Conservation (phyloP, 2,113 vertebrate species). For the Atlantisia rogersi region DNA sequence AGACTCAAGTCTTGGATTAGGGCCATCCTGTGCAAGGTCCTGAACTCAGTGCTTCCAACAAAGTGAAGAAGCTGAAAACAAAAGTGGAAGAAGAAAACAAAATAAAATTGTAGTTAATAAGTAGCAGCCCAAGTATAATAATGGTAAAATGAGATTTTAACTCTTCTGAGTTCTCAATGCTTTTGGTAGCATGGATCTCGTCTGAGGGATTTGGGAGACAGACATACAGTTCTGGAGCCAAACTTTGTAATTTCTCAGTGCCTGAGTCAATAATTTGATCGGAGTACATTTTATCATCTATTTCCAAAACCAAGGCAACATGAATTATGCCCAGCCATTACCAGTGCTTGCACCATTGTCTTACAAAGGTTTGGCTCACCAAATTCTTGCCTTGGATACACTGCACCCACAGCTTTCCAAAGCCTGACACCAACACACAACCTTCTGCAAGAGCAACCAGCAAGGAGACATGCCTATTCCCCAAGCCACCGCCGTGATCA, state of each 20-base stretch:
- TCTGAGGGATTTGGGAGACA: neutral
- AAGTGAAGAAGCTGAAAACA: neutral
- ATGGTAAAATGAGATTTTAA: neutral
- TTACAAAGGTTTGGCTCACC: neutral
- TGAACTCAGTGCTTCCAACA: neutral
- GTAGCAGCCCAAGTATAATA: neutral
- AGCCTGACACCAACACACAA: accelerated
- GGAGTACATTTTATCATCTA: neutral
- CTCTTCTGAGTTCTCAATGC: neutral
- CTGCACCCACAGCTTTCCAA: accelerated
- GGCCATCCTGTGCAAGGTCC: neutral
- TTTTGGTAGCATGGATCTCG: neutral
- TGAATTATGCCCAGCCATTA: neutral
- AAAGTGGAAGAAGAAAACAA: neutral
- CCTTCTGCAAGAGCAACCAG: neutral
- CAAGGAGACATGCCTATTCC: accelerated
- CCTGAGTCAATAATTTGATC: neutral
- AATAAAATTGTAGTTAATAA: neutral
- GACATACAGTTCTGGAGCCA: neutral
- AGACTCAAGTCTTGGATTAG: neutral
- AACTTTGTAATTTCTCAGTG: neutral
- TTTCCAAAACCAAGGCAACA: neutral
- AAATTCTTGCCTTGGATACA: neutral
- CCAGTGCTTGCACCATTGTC: neutral
- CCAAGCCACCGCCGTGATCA: accelerated